These are phyloP conservation scores for Psittacula echo DNA, from an alignment of 2,797 vertebrate species.

Conservation along the genomic window DNA sequence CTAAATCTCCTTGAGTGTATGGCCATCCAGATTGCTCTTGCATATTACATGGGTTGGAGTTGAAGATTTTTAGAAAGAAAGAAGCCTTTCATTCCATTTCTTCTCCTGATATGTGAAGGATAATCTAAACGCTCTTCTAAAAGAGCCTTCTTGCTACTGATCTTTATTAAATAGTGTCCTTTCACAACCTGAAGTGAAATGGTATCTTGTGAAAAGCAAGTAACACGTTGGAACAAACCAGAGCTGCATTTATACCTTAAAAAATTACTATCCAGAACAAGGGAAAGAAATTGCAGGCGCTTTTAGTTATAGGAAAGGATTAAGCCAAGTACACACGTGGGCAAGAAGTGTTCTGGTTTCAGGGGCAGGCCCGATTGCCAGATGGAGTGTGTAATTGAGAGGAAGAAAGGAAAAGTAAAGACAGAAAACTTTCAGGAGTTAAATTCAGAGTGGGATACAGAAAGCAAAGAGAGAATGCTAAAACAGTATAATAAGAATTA, in stretches of 20 bases:
- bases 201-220: background rate
- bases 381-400: background rate
- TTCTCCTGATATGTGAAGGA: background rate
- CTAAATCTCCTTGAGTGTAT: background rate
- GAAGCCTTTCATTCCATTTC: background rate
- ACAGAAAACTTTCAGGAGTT: background rate
- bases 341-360: slow-evolving; percentile 9
- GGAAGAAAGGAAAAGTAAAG: background rate
- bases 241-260: background rate
- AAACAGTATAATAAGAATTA: background rate
- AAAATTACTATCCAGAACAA: background rate
- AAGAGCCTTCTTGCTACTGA: background rate
- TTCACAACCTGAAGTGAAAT: background rate
- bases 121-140: background rate
- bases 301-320: background rate
- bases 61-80: background rate
- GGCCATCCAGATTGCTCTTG: background rate
- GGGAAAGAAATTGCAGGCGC: background rate
- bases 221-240: background rate
- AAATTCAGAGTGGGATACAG: background rate
- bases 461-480: background rate
- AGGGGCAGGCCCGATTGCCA: background rate
- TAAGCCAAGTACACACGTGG: background rate
- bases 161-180: background rate
- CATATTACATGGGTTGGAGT: background rate